Conservation (phyloP, 2,113 vertebrate species). For the Nothoprocta pentlandii region DNA sequence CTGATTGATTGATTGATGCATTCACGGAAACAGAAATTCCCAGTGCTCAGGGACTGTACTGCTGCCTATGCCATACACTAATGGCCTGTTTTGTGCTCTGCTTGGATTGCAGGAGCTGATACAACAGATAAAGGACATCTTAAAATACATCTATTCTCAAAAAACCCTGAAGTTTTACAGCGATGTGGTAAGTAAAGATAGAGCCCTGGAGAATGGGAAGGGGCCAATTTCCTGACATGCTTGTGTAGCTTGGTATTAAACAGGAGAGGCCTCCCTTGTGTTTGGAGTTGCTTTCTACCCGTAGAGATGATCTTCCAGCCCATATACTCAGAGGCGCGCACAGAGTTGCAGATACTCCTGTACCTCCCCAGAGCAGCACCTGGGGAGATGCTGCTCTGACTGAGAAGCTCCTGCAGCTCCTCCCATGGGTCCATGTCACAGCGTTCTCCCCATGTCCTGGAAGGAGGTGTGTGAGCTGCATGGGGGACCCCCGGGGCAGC, state of each 20-base stretch:
- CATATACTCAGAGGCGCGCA: neutral
- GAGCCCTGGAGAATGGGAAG: rapidly evolving
- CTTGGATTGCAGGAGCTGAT: neutral
- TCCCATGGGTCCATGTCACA: too few species aligned
- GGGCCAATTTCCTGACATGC: neutral
- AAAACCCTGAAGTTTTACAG: rapidly evolving
- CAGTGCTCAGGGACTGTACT: neutral
- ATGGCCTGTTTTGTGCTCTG: neutral
- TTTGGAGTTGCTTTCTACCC: neutral
- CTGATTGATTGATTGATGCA: too few species aligned
- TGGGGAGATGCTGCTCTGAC: neutral
- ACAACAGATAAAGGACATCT: neutral
- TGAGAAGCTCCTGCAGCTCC: neutral
- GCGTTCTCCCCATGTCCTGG: too few species aligned
- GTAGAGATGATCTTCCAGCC: neutral
- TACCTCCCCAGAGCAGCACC: neutral
- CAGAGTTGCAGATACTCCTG: neutral
- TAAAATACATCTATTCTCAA: neutral
- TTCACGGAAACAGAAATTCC: neutral
- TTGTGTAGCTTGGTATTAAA: neutral
- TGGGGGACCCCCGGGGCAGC: too few species aligned
- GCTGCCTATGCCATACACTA: neutral
- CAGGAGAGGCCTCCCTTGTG: neutral
- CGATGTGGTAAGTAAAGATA: neutral
- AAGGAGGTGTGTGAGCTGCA: too few species aligned